Evolutionary conservation across 2,888 invertebrate species (phyloP).

Genomic region (Noctua janthe): DNA sequence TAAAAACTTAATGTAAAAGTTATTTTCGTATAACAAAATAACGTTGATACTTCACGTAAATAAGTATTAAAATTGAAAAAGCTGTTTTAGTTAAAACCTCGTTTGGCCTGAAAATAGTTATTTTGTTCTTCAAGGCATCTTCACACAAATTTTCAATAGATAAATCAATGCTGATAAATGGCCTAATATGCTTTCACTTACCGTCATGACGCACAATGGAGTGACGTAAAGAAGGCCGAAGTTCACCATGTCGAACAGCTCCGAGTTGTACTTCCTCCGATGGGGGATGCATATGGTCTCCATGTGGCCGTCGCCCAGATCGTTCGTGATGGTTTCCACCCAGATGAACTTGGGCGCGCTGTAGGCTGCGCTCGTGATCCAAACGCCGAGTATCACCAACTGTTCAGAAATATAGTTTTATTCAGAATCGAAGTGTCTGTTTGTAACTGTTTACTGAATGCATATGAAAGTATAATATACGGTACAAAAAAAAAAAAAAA

Average conservation of each 20-base stretch:
- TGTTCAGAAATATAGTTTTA: constrained; percentile 73
- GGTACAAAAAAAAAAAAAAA: no score
- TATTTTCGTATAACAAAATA: constrained; percentile 17
- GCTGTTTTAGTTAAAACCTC: background rate
- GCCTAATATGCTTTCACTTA: constrained; percentile 81
- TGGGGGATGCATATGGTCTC: constrained; percentile 94
- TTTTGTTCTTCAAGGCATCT: background rate
- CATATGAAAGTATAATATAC: no score
- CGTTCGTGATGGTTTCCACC: constrained; percentile 93
- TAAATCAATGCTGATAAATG: background rate
- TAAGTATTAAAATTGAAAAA: constrained; percentile 13
- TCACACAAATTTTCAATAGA: background rate
- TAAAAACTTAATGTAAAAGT: constrained; percentile 2
- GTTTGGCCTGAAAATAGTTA: background rate
- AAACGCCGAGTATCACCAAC: constrained; percentile 94
- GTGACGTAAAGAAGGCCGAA: constrained; percentile 95
- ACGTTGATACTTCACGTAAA: background rate
- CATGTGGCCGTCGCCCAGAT: constrained; percentile 89
- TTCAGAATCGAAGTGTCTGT: background rate
- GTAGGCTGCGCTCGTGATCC: constrained; percentile 95
- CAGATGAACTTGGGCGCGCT: constrained; percentile 96
- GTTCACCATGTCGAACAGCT: constrained; percentile 94
- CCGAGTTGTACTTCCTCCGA: constrained; percentile 94
- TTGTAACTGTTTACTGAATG: no score
- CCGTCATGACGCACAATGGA: constrained; percentile 95